phyloP scores from a whole-genome alignment of 2,888 invertebrate genomes.

The Melikaiella ostensackeni region DNA sequence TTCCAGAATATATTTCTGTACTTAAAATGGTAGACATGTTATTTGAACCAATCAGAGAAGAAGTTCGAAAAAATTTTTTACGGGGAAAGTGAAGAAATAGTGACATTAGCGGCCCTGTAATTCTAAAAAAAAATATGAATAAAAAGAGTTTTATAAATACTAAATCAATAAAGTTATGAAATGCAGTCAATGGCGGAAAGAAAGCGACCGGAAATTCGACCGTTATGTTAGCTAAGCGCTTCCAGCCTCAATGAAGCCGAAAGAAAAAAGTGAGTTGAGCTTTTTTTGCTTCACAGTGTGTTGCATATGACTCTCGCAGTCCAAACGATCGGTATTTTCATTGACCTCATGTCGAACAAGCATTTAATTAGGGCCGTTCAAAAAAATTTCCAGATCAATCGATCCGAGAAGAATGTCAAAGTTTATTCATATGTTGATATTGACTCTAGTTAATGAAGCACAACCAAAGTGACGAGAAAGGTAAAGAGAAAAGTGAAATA shows the following conservation, averaged over 20 bases:
- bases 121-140: too few species aligned
- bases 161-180: constrained; percentile 26
- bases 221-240: constrained; percentile 36
- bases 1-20: too few species aligned
- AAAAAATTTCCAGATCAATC: constrained; percentile 1
- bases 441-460: constrained; percentile 18
- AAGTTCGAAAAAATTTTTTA: too few species aligned
- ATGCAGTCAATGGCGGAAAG: constrained; percentile 9
- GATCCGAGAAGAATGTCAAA: background rate
- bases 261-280: constrained; percentile 13
- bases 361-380: constrained; percentile 13
- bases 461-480: background rate
- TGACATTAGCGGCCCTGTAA: too few species aligned
- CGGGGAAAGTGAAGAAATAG: too few species aligned
- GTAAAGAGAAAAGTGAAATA: constrained; percentile 22
- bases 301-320: background rate
- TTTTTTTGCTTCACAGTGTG: background rate
- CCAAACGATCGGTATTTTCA: background rate
- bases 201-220: constrained; percentile 30
- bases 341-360: constrained; percentile 16
- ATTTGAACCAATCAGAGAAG: too few species aligned
- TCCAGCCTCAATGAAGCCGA: constrained; percentile 27
- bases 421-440: constrained; percentile 7
- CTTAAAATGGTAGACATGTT: too few species aligned
- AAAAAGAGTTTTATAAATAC: background rate